These are phyloP conservation scores for Arrhamphus sclerolepis DNA, from an alignment of 2,797 vertebrate genomes.

Conservation along the genomic window DNA sequence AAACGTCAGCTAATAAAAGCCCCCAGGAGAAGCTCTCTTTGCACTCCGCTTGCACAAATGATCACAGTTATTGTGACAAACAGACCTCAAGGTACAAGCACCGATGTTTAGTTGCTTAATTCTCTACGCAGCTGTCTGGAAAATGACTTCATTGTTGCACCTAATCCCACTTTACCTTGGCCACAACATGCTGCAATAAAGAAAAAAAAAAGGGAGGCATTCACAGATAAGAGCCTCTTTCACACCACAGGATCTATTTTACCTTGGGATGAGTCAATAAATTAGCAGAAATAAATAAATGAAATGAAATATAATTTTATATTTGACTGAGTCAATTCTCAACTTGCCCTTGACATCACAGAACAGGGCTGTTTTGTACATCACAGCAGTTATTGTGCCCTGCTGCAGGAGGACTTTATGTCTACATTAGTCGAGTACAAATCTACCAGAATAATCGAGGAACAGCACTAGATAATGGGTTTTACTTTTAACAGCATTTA, in stretches of 20 bases:
- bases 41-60: not conserved
- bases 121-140: constrained; percentile 15
- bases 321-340: not conserved
- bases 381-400: no score
- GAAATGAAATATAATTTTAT: constrained; percentile 3
- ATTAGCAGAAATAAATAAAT: constrained; percentile 9
- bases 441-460: not conserved
- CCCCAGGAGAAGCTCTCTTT: no score
- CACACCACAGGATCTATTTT: not conserved
- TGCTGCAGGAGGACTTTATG: not conserved
- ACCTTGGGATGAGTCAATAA: constrained; percentile 11
- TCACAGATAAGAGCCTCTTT: constrained; percentile 2
- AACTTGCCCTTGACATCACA: not conserved
- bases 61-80: not conserved
- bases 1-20: constrained; percentile 10
- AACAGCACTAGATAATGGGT: no score
- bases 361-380: not conserved
- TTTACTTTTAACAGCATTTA: not conserved
- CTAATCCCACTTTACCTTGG: constrained; percentile 19
- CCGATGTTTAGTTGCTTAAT: not conserved
- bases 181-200: not conserved
- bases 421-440: not conserved
- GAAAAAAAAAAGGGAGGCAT: constrained; percentile 13
- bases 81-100: not conserved
- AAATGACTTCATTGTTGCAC: not conserved